Evolutionary conservation across 2,888 invertebrate species (phyloP), one percentile per base, ranked within the genome.

Genomic region (Theretra japonica): DNA sequence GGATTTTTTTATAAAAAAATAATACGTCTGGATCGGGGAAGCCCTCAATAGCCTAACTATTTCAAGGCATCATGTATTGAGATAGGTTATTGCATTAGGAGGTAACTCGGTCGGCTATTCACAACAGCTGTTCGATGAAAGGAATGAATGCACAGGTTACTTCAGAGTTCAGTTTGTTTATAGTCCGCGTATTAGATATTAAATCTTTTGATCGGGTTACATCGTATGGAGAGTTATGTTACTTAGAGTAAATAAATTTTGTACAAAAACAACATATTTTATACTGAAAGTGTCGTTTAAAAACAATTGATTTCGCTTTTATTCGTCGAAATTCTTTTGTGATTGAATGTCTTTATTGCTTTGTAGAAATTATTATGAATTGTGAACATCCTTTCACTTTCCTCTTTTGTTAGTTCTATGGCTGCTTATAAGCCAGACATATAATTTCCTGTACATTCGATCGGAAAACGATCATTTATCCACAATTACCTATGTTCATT

Each of bases 51-150:
- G 87, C 79, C 80, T 80, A 86, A 84, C 89, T 89, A 88, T 89
- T 73, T 65, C 70, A 75, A 89, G 86, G 86, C 84, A 86, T 86
- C 87, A 83, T 89, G 85, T 80, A 91, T 92, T 92, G 92, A 91
- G 92, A 92, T 93, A 93, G 93, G 92, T 92, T 91, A 89, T 86
- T 88, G 86, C 85, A 83, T 87, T 84, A 81, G 83, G 53, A 86
- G 85, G 85, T 88, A 85, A 87, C 79, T 84, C 82, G 83, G 82
- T 79, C 84, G 77, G 77, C 86, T 85, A 88, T 93, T 90, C 86
- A 90, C 74, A 85, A 83, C 92, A 93, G 91, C 90, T 93, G 92
- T 84, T 83, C 65, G 74, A 74, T 76, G 73, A 78, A 82, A 81
- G 25, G 59, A 33, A 57, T 33, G 58, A 70, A 56, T 74, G 57